These are phyloP conservation scores for Bergia puertoricense DNA, from an alignment of 92 coral and sea anemone species.

Conservation along the genomic window DNA sequence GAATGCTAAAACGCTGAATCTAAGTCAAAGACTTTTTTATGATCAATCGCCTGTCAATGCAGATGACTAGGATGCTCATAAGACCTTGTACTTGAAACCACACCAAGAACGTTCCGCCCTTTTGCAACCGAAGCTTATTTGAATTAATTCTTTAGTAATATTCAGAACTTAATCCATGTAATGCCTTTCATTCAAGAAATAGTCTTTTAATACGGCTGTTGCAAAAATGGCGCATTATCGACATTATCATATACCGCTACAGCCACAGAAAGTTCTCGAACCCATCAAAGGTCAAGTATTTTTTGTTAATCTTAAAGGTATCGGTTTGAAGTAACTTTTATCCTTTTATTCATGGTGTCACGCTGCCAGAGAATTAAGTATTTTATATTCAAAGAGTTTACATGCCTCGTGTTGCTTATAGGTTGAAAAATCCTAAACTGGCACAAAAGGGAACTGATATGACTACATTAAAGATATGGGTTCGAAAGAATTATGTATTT, in stretches of 20 bases:
- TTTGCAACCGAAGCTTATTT: too few species aligned
- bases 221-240: not conserved
- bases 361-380: not conserved
- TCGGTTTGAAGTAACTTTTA: not conserved
- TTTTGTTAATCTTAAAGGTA: not conserved
- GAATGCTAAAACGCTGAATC: not conserved
- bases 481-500: not conserved
- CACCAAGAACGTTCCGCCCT: too few species aligned
- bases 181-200: too few species aligned
- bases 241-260: not conserved
- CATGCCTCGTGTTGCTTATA: not conserved
- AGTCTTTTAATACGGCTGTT: too few species aligned
- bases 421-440: not conserved
- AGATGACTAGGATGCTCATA: too few species aligned
- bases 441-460: too few species aligned
- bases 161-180: too few species aligned
- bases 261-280: not conserved
- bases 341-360: not conserved
- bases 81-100: too few species aligned
- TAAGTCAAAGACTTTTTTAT: not conserved
- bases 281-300: not conserved
- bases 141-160: too few species aligned
- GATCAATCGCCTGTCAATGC: not conserved
- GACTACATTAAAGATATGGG: too few species aligned
- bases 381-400: not conserved